A percentile compares a stretch with the other conserved stretches of the same genome.
These are phyloP conservation scores for Thamnophis sirtalis DNA, from an alignment of 2,113 vertebrate genomes.

Conservation along the genomic window DNA sequence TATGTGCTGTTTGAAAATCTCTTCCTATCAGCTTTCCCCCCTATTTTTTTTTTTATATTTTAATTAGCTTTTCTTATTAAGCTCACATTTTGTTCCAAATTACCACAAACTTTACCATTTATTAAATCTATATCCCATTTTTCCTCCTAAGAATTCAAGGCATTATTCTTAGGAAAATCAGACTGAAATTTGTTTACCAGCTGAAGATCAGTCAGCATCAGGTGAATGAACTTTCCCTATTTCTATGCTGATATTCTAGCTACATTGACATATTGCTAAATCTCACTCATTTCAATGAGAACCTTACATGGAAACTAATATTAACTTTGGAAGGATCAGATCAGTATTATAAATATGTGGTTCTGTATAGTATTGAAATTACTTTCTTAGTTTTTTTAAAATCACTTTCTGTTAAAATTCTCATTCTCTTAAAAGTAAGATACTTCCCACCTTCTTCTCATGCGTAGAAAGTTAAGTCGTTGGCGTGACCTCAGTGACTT, in stretches of 20 bases:
- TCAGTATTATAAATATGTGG: background rate
- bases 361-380: background rate
- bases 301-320: no score
- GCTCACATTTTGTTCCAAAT: background rate
- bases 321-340: background rate
- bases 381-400: background rate
- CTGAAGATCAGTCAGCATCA: background rate
- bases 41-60: background rate
- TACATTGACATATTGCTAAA: background rate
- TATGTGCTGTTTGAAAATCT: no score
- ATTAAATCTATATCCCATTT: background rate
- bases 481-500: conserved; percentile 70
- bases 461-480: conserved; percentile 67
- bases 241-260: background rate
- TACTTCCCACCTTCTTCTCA: conserved; percentile 64
- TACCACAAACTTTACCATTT: background rate
- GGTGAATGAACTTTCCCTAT: background rate
- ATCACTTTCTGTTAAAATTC: background rate
- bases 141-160: background rate
- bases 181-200: background rate
- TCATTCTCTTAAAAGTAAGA: background rate
- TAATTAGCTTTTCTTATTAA: background rate
- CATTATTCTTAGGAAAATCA: background rate
- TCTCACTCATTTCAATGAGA: background rate
- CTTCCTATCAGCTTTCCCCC: no score